Evolutionary conservation across 2,888 invertebrate species (phyloP), one percentile per base, ranked within the genome.

Genomic region (Aporophyla nigra): DNA sequence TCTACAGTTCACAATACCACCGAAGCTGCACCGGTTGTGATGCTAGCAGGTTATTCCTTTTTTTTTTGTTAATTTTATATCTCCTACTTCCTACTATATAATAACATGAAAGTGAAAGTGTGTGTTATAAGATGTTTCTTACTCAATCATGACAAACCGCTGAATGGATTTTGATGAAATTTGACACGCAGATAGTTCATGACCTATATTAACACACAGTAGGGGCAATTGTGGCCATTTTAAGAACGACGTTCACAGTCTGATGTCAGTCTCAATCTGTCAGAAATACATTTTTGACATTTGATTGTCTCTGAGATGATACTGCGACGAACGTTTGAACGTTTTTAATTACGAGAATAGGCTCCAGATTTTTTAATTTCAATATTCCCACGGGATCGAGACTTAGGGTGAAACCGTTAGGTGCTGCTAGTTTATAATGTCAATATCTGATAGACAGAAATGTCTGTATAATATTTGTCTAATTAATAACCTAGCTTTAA

Each of bases 1-100:
- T 75, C 77, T 70, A 72, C 88, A 88, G 87, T 70, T 88, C 87
- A 56, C 71, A 71, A 63, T 88, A 76, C 62, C 87, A 88, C 67
- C 86, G 74, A 16, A 74, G 71, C 14, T 89, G 89, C 83, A 68
- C 71, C 51, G 59, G 75, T 65, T 76, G 78, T 80, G 66, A 82
- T 1, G 40, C 69, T 49, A 71, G 61, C 84, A 89, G 89, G 89
- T 89, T 86, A 83, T 71, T 66, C 73, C 0, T 71, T 74, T 58
- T 33, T 74, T 80, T 73, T 54, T 68, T 78, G 46, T 75, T 53
- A 14, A 40, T 68, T 76, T 68, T 27, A 59, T 6, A 54, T 65
- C 40, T 33, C 16, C 53, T 33, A 66, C 14, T 21, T 19, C 54
- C 16, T 24, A 16, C 6, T 19, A 33, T 33, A 33, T 19, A 21